A percentile compares a stretch with the other conserved stretches of the same genome.
These are phyloP conservation scores for Galleria mellonella DNA, from an alignment of 1,140 invertebrate genomes.

Conservation along the genomic window DNA sequence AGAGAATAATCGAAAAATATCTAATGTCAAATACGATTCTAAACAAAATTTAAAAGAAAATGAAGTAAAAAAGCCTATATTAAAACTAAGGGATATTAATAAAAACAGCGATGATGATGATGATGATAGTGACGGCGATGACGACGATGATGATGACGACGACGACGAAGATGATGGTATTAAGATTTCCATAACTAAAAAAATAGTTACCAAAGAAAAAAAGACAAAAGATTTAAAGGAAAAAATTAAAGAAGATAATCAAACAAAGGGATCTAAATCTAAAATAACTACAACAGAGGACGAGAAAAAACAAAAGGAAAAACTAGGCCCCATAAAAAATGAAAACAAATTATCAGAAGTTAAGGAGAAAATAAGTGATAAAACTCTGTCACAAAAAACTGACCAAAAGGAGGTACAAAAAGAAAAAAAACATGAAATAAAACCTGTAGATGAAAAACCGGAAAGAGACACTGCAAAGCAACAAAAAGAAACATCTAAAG, in stretches of 20 bases:
- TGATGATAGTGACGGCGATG: slow-evolving; percentile 10
- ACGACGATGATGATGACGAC: slow-evolving; percentile 8
- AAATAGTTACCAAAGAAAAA: background rate
- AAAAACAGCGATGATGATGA: slow-evolving; percentile 13
- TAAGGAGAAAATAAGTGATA: slow-evolving; percentile 3
- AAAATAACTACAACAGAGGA: slow-evolving; percentile 1
- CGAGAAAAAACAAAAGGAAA: slow-evolving; percentile 3
- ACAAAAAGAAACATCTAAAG: background rate
- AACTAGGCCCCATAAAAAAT: background rate
- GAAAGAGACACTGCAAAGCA: slow-evolving; percentile 9
- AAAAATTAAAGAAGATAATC: slow-evolving; percentile 8
- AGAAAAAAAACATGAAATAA: slow-evolving; percentile 10
- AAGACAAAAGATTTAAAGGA: slow-evolving; percentile 6
- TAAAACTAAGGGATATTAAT: background rate
- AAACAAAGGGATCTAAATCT: slow-evolving; percentile 12
- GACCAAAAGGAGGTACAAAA: slow-evolving; percentile 7
- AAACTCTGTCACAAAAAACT: slow-evolving; percentile 3
- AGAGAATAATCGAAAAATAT: slow-evolving; percentile 4
- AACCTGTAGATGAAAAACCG: slow-evolving; percentile 6
- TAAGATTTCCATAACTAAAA: too few species aligned
- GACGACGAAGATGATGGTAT: background rate
- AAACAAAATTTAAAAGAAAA: background rate
- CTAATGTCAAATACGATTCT: slow-evolving; percentile 3
- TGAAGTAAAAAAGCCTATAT: background rate
- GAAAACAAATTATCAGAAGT: slow-evolving; percentile 5